Evolutionary conservation across 1,140 invertebrate genomes (phyloP), one percentile per base, ranked within the genome.

Genomic region (Tachypleus tridentatus): DNA sequence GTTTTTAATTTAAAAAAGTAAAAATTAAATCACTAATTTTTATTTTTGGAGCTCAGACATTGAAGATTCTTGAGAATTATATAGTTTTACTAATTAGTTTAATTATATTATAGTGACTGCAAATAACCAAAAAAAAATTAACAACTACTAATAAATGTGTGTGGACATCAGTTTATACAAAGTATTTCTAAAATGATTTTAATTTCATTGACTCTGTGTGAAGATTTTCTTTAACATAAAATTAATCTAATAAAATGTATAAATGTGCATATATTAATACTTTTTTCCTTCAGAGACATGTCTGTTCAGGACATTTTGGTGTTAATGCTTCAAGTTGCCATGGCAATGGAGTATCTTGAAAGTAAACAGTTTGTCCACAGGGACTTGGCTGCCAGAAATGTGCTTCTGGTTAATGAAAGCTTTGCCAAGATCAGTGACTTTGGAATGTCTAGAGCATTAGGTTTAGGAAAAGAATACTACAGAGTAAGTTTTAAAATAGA

Each of bases 261-360:
- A 7, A 8, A n/a, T 54, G 6, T 2, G 29, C 10, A 4, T n/a
- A n/a, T 11, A 59, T 47, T 57, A n/a, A 4, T n/a, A 7, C 7
- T 3, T 69, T 57, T 59, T 57, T 56, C 10, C 65, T 64, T 48
- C 58, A 70, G 70, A 50, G 67, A 70, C 8, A 66, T 68, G 10
- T 50, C 66, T 50, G 51, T 68, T 51, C 60, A 56, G 48, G 69
- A 69, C 54, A 70, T 73, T 51, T 51, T 72, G 47, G 11, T 62
- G 8, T 59, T 74, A 29, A 72, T 74, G 63, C 70, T 76, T 52
- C 80, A 81, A 72, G 77, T 81, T 11, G 76, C 77, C 65, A 74
- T 76, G 64, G 80, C 78, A 57, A 81, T 81, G 80, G 72, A 71
- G 60, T 82, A 79, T 68, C 73, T 78, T 64, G 80, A 79, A 72